Base-by-base conservation (phyloP, 2,113 vertebrate genomes). In the Alouatta palliata region DNA sequence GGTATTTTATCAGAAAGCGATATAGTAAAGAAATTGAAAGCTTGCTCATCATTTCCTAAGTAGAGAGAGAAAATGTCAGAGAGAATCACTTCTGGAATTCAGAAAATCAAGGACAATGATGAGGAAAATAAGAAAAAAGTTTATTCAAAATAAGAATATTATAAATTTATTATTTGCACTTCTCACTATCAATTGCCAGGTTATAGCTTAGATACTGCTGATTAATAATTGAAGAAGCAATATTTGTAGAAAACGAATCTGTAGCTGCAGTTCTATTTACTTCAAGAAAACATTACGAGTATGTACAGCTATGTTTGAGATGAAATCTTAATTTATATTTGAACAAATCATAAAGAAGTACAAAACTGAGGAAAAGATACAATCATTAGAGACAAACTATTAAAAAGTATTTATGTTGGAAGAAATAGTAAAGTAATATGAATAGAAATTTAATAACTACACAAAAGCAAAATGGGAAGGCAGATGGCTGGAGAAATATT, bases 261-360 rank as follows among this genome's bases (percentile, higher is more conserved):
- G 70, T 30, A 73, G 4, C 2, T 66, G 0, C 12, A 49, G 0
- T 47, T 6, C 3, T 49, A 0, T 49, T 88, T 13, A 75, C 11
- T 73, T 90, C 14, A 84, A 40, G 25, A 49, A 86, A 49, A 73
- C 2, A 8, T 54, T 54, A 30, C 14, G 2, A 56, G 5, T 25
- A 61, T 27, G 13, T 23, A 0, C 2, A 90, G 11, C 13, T 10
- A 30, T 25, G 2, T 49, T 10, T 64, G 19, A 68, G 25, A 4
- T 45, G 8, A 94, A 71, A 47, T 64, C 8, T 61, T 47, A 77
- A 77, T 87, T 94, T 85, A 92, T 85, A 77, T 94, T 81, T 86
- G 35, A 77, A 68, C 7, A 61, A 54, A 47, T 12, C 82, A 45
- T 89, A 17, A 49, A 11, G 16, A 82, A 52, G 16, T 87, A 45